Evolutionary conservation across 2,888 invertebrate species (phyloP).

Genomic region (Polydrusus tereticollis): DNA sequence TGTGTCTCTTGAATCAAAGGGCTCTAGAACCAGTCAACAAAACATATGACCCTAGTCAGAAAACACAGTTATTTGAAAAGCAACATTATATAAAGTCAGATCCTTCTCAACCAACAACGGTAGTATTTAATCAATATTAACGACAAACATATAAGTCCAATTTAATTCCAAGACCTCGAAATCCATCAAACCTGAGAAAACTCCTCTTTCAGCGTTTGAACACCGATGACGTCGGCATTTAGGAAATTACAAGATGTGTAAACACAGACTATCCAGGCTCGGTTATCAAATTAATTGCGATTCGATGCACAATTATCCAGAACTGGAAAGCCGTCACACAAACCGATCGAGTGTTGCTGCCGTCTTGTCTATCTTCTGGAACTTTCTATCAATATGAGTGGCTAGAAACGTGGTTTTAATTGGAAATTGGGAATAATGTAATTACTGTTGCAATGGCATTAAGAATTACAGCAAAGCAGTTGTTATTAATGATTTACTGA

Average conservation of each 20-base stretch:
- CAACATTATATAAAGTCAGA: too few relatives aligned
- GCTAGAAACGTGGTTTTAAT: not conserved
- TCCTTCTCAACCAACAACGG: too few relatives aligned
- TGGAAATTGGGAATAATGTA: not conserved
- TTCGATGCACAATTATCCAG: slow-evolving; percentile 32
- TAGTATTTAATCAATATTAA: too few relatives aligned
- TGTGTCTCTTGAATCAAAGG: too few relatives aligned
- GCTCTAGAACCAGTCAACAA: too few relatives aligned
- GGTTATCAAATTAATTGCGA: slow-evolving; percentile 31
- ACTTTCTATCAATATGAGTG: not conserved
- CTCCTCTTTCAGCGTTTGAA: not conserved
- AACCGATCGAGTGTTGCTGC: slow-evolving; percentile 3
- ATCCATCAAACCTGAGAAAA: too few relatives aligned
- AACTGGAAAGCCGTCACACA: not conserved
- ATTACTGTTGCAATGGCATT: too few relatives aligned
- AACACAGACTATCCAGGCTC: slow-evolving; percentile 28
- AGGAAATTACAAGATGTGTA: slow-evolving; percentile 10
- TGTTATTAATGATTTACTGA: too few relatives aligned
- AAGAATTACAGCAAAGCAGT: too few relatives aligned
- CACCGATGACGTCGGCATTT: not conserved
- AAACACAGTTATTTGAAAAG: too few relatives aligned
- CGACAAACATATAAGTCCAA: too few relatives aligned
- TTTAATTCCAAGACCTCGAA: not conserved
- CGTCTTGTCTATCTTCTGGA: not conserved
- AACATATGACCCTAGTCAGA: too few relatives aligned